Evolutionary conservation across 2,888 invertebrate species (phyloP), one percentile per base, ranked within the genome.

Genomic region (Philhelius pedissequus): DNA sequence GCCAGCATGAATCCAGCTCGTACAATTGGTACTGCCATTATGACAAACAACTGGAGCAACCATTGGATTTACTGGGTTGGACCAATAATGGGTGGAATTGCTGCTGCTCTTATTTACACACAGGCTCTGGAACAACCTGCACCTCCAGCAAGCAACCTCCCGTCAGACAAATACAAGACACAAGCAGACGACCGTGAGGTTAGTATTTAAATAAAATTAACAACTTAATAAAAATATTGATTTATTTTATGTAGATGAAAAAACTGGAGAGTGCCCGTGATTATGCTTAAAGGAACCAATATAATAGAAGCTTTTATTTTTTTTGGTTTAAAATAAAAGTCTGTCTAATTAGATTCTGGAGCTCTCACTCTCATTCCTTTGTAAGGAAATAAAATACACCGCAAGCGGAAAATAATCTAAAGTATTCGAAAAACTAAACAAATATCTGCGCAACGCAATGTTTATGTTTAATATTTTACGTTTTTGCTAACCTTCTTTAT

Each of bases 61-160:
- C 98, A 98, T 88, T 98, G 97, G 97, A 95, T 97, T 0, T 97
- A 97, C 92, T 97, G 97, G 97, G 93, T 95, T n/a, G 97, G 97
- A 0, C 97, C 97, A 0, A 93, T 96, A 79, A 92, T 95, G 2
- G 97, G 97, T 43, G 97, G 96, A 6, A 93, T 96, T 64, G 94
- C 94, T 0, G 97, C 95, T 3, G 95, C 95, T 4, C 92, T 97
- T 25, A 91, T 97, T 58, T 97, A 97, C 91, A 94, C 94, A 43
- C 88, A 89, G 84, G 86, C 89, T 27, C 87, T 91, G 70, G 90
- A 90, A 79, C 89, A 90, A 43, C 89, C 35, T 13, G 5, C 89
- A 38, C 81, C 88, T 4, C 83, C 88, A 27, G 88, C 87, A 66
- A 78, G 69, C 62, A 87, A 70, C 86, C 84, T 92, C 91, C 86